These are phyloP conservation scores for Micrastur ruficollis DNA, from an alignment of 2,797 vertebrate species.

Conservation along the genomic window DNA sequence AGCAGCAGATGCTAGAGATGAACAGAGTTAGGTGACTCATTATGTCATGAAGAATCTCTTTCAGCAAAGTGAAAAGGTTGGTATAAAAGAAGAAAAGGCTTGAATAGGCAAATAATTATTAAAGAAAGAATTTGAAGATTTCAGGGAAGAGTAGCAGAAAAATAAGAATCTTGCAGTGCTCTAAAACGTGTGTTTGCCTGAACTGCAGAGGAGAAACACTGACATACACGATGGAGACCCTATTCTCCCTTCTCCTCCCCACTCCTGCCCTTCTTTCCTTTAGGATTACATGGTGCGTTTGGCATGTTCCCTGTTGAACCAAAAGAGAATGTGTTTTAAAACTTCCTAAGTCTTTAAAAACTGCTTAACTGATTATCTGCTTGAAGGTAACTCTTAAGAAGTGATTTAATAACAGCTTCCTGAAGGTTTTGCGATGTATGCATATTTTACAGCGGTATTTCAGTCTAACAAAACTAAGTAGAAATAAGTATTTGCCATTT, in stretches of 20 bases:
- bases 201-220: not conserved
- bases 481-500: not conserved
- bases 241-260: not conserved
- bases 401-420: not conserved
- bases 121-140: not conserved
- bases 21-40: conserved; percentile 36
- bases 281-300: not conserved
- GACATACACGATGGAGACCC: not conserved
- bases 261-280: not conserved
- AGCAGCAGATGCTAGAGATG: conserved; percentile 41
- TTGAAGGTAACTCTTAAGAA: not conserved
- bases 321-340: not conserved
- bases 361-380: not conserved
- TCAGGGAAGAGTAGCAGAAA: not conserved
- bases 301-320: not conserved
- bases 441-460: not conserved
- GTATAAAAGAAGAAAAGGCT: not conserved
- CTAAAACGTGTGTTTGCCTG: not conserved
- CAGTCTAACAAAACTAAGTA: not conserved
- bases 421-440: not conserved
- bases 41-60: not conserved
- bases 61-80: conserved; percentile 6
- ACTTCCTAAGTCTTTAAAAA: not conserved
- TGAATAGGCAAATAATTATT: not conserved
- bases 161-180: not conserved